Percentiles rank a stretch among this genome's conserved stretches.
Conservation (phyloP, 2,113 vertebrate species). For the Hepsetus odoe region DNA sequence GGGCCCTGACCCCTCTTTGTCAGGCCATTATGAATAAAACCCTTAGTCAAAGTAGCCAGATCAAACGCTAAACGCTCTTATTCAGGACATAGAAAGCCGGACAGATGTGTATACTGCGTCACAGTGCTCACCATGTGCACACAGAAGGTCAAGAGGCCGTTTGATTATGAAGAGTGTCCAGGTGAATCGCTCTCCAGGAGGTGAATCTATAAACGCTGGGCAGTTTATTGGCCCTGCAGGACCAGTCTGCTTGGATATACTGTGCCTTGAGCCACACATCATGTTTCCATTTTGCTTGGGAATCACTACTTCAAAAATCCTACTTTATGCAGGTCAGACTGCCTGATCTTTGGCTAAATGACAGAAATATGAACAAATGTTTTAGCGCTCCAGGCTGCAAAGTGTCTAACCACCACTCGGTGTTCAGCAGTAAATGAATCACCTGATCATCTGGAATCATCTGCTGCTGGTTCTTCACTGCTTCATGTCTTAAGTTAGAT, state of each 20-base stretch:
- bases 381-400: no score
- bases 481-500: no score
- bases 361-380: no score
- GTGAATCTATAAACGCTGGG: background rate
- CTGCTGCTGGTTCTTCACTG: no score
- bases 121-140: background rate
- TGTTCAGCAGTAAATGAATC: no score
- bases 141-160: background rate
- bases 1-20: slow-evolving; percentile 5
- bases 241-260: background rate
- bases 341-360: no score
- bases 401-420: no score
- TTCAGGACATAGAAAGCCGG: background rate
- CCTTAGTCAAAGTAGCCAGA: background rate
- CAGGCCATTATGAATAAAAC: slow-evolving; percentile 19
- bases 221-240: background rate
- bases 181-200: background rate
- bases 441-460: no score
- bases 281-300: no score
- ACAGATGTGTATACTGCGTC: slow-evolving; percentile 3
- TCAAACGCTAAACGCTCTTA: background rate
- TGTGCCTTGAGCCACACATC: background rate
- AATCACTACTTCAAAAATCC: no score
- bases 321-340: no score
- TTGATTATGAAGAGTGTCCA: background rate